Base-by-base conservation (phyloP, 2,797 vertebrate genomes). In the Pampus argenteus region DNA sequence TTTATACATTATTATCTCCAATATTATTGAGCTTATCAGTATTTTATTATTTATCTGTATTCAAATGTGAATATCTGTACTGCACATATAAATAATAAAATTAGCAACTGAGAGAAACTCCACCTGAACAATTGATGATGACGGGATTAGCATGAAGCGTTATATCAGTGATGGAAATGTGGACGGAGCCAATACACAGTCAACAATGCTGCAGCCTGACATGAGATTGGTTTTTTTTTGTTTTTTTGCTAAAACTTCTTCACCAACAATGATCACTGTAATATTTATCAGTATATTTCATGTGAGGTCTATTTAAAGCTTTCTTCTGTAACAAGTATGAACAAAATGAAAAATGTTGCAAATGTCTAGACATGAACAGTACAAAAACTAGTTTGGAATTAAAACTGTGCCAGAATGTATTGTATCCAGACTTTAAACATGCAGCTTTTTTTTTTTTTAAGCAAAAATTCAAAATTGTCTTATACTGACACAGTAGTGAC, bases 151-250 rank as follows among this genome's bases (percentile, higher is more conserved):
- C 34, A 31, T 31, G 29, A 31, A 4, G 34, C 11, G 11, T 5
- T 9, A 36, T 36, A 36, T 36, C 11, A 58, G 65, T n/a, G n/a
- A n/a, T n/a, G n/a, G n/a, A n/a, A n/a, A n/a, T n/a, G n/a, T n/a
- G n/a, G n/a, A n/a, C 49, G 3, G 36, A 42, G 44, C 51, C 34
- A 69, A 42, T 42, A 34, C 15, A 26, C 29, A 61, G 14, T n/a
- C n/a, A 25, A 54, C 55, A 31, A 28, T 34, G 6, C n/a, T 54
- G 25, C 45, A 31, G 34, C 49, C 60, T 50, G n/a, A 40, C 55
- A 34, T 18, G 10, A 18, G 20, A 44, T 49, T 42, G 57, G 25
- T 85, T 69, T 74, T 69, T 17, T 81, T 17, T 22, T 11, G 71
- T 71, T 44, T 5, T 48, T 59, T 45, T 63, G 31, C 40, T 40